Conservation (phyloP, 1,140 invertebrate genomes). For the Capitella teleta region DNA sequence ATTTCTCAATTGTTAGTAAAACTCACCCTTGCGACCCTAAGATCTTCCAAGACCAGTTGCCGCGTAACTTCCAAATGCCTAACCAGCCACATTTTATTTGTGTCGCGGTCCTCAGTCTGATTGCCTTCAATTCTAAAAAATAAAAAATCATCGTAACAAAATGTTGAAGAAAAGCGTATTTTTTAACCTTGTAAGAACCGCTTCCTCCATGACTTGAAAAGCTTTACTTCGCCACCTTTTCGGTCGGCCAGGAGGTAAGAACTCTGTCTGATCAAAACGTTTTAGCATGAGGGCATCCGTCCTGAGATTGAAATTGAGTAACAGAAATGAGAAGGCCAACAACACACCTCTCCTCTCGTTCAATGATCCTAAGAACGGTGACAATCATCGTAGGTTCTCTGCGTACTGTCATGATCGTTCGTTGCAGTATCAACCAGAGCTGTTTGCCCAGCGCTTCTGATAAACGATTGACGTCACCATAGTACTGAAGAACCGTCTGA, state of each 20-base stretch:
- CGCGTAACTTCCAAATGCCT: constrained; percentile 61
- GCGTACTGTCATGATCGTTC: constrained; percentile 84
- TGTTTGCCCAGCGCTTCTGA: constrained; percentile 77
- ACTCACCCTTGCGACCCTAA: constrained; percentile 70
- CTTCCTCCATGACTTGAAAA: constrained; percentile 62
- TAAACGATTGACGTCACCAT: constrained; percentile 84
- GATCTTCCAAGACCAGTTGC: constrained; percentile 77
- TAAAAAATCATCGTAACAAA: neutral
- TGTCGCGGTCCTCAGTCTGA: constrained; percentile 77
- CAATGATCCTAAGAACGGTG: constrained; percentile 88
- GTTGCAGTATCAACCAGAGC: constrained; percentile 72
- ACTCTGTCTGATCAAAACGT: constrained; percentile 47
- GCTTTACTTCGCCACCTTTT: constrained; percentile 85
- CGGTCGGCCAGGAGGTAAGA: constrained; percentile 82
- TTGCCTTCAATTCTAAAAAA: constrained; percentile 50
- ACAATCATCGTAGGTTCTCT: constrained; percentile 94
- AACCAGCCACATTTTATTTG: constrained; percentile 95
- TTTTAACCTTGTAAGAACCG: constrained; percentile 48
- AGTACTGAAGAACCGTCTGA: constrained; percentile 75
- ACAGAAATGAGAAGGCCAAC: neutral
- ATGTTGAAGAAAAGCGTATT: neutral
- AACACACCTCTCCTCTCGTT: constrained; percentile 77
- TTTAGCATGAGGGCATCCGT: constrained; percentile 27
- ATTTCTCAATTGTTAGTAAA: neutral
- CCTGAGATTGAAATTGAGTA: constrained; percentile 17